phyloP scores from a whole-genome alignment of 2,888 invertebrate species.

The Ochlodes sylvanus region DNA sequence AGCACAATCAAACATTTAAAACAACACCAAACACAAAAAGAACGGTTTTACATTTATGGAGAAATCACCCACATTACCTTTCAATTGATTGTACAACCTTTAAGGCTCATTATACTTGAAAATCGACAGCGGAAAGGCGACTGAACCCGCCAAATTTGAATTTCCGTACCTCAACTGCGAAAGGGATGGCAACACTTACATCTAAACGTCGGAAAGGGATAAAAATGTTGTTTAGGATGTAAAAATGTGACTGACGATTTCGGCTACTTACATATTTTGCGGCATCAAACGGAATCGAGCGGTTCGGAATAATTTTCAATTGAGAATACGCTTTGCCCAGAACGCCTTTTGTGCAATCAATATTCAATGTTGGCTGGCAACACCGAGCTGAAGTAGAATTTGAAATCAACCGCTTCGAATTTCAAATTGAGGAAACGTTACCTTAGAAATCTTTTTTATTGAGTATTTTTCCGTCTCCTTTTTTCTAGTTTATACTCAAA shows the following conservation, averaged over 20 bases:
- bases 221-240: conserved; percentile 51
- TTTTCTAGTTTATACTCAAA: too few species aligned
- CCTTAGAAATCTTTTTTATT: conserved; percentile 1
- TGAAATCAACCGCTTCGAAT: conserved; percentile 73
- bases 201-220: conserved; percentile 38
- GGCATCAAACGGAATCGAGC: conserved; percentile 80
- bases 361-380: conserved; percentile 80
- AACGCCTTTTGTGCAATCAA: conserved; percentile 85
- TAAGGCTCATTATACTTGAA: conserved; percentile 78
- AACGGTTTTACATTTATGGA: conserved; percentile 27
- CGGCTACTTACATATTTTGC: conserved; percentile 84
- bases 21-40: conserved; percentile 13
- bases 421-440: conserved; percentile 64
- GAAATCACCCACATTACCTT: conserved; percentile 61
- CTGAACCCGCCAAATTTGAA: conserved; percentile 79
- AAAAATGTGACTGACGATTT: conserved; percentile 78
- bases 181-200: conserved; percentile 60
- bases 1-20: conserved; percentile 22
- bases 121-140: conserved; percentile 80
- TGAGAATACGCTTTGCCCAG: conserved; percentile 81
- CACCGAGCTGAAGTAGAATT: conserved; percentile 46
- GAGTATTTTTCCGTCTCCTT: background rate
- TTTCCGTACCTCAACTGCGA: conserved; percentile 73
- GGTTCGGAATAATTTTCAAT: conserved; percentile 82
- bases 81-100: conserved; percentile 81